These are phyloP conservation scores for Latrodectus geometricus DNA, from an alignment of 1,140 invertebrate genomes.

Conservation along the genomic window DNA sequence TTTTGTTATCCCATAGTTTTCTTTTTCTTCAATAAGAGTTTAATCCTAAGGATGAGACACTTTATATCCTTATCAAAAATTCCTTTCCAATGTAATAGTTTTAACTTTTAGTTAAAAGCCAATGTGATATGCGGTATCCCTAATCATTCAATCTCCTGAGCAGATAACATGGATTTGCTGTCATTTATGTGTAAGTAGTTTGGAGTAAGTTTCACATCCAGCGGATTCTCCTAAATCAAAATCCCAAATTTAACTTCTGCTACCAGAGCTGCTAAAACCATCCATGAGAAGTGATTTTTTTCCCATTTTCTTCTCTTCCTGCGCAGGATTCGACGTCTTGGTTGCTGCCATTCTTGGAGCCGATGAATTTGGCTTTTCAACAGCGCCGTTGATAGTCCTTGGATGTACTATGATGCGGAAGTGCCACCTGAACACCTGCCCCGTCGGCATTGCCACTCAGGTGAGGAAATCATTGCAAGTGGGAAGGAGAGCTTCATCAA, in stretches of 20 bases:
- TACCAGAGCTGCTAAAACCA: constrained; percentile 24
- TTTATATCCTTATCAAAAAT: background rate
- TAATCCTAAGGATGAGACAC: too few species aligned
- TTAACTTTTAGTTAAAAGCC: constrained; percentile 40
- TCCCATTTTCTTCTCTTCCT: constrained; percentile 49
- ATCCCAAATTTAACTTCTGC: constrained; percentile 15
- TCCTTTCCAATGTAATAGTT: constrained; percentile 43
- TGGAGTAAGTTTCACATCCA: constrained; percentile 37
- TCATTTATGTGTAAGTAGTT: constrained; percentile 28
- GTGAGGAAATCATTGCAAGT: constrained; percentile 57
- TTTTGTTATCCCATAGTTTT: background rate
- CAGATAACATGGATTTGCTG: background rate
- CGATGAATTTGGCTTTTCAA: constrained; percentile 99
- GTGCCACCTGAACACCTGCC: constrained; percentile 99
- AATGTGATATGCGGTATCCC: constrained; percentile 10
- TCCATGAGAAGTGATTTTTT: constrained; percentile 59
- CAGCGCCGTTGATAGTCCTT: constrained; percentile 95
- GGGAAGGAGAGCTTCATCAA: too few species aligned
- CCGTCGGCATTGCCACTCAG: constrained; percentile 96
- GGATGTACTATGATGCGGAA: constrained; percentile 99
- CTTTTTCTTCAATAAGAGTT: too few species aligned
- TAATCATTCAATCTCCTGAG: constrained; percentile 8
- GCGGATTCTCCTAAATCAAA: constrained; percentile 1
- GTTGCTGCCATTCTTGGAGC: constrained; percentile 95
- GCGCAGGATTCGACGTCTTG: constrained; percentile 90